Evolutionary conservation across 2,888 invertebrate species (phyloP).

Genomic region (Isoperla grammatica): DNA sequence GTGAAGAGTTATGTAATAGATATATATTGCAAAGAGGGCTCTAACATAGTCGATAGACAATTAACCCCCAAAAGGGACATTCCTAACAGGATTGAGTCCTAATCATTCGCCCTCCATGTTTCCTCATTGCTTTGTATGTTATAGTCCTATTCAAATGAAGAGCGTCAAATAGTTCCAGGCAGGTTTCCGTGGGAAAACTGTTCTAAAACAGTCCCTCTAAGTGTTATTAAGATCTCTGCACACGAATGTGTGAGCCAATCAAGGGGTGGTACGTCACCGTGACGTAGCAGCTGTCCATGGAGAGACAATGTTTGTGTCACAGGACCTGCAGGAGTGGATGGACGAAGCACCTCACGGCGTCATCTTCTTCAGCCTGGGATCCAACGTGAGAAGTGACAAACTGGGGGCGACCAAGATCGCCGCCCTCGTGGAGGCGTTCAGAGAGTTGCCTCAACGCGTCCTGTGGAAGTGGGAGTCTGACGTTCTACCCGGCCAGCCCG

Average conservation of each 20-base stretch:
- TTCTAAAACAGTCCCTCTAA: no score
- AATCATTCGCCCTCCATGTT: no score
- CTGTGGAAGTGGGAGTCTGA: constrained; percentile 41
- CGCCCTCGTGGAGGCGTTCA: constrained; percentile 36
- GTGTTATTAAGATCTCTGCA: neutral
- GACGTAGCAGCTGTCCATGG: neutral
- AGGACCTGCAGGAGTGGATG: constrained; percentile 46
- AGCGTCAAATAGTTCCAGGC: no score
- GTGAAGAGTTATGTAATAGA: no score
- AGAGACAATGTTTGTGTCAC: neutral
- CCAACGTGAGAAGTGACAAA: constrained; percentile 35
- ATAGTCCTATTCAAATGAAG: no score
- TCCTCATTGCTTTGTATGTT: no score
- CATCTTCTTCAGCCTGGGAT: constrained; percentile 40
- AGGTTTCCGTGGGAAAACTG: no score
- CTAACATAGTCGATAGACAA: no score
- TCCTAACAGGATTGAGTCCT: no score
- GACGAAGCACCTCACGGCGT: constrained; percentile 47
- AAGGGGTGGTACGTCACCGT: neutral
- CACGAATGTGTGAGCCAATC: neutral
- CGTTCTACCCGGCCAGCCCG: constrained; percentile 20
- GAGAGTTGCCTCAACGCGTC: constrained; percentile 38
- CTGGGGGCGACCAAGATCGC: constrained; percentile 27
- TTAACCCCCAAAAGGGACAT: no score
- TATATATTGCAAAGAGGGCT: no score